Evolutionary conservation across 1,140 invertebrate species (phyloP), one percentile per base, ranked within the genome.

Genomic region (Ceratina australensis): DNA sequence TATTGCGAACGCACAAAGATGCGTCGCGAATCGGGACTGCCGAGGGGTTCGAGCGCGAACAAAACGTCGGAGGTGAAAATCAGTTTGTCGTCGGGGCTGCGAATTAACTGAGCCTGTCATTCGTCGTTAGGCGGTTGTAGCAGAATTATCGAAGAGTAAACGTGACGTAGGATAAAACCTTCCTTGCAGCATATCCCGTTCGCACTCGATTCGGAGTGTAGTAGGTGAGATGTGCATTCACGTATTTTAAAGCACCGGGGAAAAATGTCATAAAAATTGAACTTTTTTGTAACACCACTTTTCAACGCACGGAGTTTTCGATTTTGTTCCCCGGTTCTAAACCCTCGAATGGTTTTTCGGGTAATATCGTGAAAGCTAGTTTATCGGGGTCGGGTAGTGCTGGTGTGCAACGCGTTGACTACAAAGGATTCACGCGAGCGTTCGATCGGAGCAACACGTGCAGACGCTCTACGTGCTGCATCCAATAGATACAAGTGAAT

Each of bases 41-140:
- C 52, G 59, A 15, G 67, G 28, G 68, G 59, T 77, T 68, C 67
- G 64, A 76, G 56, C 61, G 63, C 42, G 71, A 75, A 76, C 61
- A 78, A 82, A 69, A 82, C 16, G 64, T 76, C 72, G 66, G 71
- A 33, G 54, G 47, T 59, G 60, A 65, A 82, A 80, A 80, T 82
- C 80, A 82, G 80, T 82, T 76, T 52, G 18, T 60, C 64, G 61
- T 18, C 28, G 20, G 47, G 67, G 24, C 67, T 74, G 64, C 61
- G 64, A 49, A 54, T 50, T 71, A 63, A 42, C 33, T 18, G 4
- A 60, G 28, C 56, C 16, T 33, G 47, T 66, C 18, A 15, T 64
- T 54, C 4, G n/a, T 54, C 8, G 42, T 16, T 8, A 16, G 2
- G 28, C 28, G 5, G 28, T 33, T 33, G 28, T 47, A 15, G 4